These are phyloP conservation scores for Conus canariensis DNA, from an alignment of 2,888 invertebrate species.

Conservation along the genomic window DNA sequence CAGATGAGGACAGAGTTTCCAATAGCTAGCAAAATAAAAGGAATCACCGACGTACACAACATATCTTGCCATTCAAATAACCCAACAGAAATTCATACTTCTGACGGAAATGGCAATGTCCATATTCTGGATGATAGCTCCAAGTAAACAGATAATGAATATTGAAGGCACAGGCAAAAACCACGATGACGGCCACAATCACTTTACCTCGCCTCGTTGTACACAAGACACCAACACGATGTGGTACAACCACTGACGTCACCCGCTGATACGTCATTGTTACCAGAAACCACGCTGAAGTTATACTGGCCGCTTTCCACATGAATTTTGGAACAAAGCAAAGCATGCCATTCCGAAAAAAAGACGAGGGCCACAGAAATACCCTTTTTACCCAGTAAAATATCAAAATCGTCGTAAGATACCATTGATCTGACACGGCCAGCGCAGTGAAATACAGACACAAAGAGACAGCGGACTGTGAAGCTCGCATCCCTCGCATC, in stretches of 20 bases:
- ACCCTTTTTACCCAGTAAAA: not conserved
- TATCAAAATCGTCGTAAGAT: not conserved
- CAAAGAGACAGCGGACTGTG: not conserved
- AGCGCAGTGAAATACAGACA: not conserved
- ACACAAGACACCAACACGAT: not conserved
- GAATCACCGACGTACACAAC: not conserved
- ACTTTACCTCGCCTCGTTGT: not conserved
- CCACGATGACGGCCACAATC: not conserved
- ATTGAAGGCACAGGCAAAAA: not conserved
- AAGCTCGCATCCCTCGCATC: not conserved
- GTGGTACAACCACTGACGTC: constrained; percentile 7
- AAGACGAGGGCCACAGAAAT: not conserved
- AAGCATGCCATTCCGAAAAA: not conserved
- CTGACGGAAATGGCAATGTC: not conserved
- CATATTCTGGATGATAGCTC: not conserved
- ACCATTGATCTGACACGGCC: not conserved
- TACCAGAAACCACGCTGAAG: constrained; percentile 2
- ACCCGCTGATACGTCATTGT: constrained; percentile 6
- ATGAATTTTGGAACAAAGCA: not conserved
- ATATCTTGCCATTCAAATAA: not conserved
- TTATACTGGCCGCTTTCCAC: too few relatives aligned
- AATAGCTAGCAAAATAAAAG: not conserved
- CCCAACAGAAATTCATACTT: not conserved
- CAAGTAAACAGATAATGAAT: not conserved
- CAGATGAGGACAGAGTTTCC: constrained; percentile 8